Evolutionary conservation across 2,888 invertebrate genomes (phyloP).

Genomic region (Eupithecia tripunctaria): DNA sequence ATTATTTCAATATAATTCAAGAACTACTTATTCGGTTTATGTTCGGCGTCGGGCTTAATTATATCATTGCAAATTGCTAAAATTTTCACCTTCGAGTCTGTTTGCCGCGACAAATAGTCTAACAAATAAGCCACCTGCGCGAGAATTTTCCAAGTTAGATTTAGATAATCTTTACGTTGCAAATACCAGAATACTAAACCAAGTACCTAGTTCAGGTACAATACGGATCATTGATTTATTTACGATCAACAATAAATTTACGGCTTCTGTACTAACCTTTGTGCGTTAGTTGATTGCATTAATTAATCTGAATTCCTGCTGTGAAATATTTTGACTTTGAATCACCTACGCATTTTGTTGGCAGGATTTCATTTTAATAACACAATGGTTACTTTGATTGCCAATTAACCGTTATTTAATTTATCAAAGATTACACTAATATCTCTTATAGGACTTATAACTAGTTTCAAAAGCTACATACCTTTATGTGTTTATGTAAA

Average conservation of each 20-base stretch:
- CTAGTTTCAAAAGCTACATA: background rate
- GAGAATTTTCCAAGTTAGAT: slow-evolving; percentile 33
- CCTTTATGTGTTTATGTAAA: background rate
- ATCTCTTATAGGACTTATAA: background rate
- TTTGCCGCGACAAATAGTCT: slow-evolving; percentile 31
- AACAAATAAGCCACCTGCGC: slow-evolving; percentile 34
- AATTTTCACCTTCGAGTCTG: slow-evolving; percentile 25
- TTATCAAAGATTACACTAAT: background rate
- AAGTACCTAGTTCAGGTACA: slow-evolving; percentile 22
- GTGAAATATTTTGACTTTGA: slow-evolving; percentile 26
- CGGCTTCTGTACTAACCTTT: slow-evolving; percentile 46
- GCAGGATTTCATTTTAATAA: slow-evolving; percentile 2
- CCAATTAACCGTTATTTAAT: background rate
- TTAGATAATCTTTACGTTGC: slow-evolving; percentile 32
- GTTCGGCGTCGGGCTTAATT: background rate
- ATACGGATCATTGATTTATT: slow-evolving; percentile 43
- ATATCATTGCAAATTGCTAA: slow-evolving; percentile 24
- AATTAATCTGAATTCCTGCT: slow-evolving; percentile 46
- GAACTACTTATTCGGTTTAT: background rate
- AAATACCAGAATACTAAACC: slow-evolving; percentile 31
- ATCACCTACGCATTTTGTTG: slow-evolving; percentile 32
- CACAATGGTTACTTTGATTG: slow-evolving; percentile 3
- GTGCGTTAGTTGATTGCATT: slow-evolving; percentile 43
- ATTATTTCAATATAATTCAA: background rate
- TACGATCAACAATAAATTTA: slow-evolving; percentile 47